Percentiles rank a stretch among this genome's conserved stretches.
These are phyloP conservation scores for Rhopalosiphum padi DNA, from an alignment of 1,140 invertebrate species.

Conservation along the genomic window DNA sequence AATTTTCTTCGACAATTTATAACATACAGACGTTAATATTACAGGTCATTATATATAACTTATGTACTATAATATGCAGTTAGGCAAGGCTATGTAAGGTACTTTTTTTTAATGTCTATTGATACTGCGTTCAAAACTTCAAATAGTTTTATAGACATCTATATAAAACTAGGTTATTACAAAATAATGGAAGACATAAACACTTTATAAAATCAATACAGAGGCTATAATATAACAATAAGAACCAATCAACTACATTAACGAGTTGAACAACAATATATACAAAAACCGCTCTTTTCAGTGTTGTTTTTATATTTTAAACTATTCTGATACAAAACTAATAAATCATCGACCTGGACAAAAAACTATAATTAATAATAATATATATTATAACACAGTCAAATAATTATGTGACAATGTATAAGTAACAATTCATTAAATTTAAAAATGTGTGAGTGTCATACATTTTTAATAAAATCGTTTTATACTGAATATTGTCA, in stretches of 20 bases:
- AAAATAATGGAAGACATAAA: not conserved
- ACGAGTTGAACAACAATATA: not conserved
- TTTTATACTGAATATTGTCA: too few relatives aligned
- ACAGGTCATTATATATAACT: not conserved
- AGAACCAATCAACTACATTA: not conserved
- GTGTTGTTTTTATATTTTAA: not conserved
- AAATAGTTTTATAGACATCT: not conserved
- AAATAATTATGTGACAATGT: not conserved
- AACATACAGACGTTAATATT: not conserved
- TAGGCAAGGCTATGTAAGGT: not conserved
- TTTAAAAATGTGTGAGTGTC: not conserved
- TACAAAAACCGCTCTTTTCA: not conserved
- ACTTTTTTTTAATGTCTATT: not conserved
- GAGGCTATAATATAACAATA: not conserved
- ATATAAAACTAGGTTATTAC: not conserved
- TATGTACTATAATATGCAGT: not conserved
- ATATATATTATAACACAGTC: too few relatives aligned
- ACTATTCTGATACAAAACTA: not conserved
- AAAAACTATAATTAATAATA: not conserved
- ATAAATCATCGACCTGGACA: not conserved
- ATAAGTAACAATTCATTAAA: not conserved
- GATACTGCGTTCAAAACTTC: not conserved
- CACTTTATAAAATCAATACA: not conserved
- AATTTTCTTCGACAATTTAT: not conserved
- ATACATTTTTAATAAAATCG: not conserved